These are phyloP conservation scores for Drosophila paulistorum DNA, from an alignment of 1,140 invertebrate genomes.

Conservation along the genomic window DNA sequence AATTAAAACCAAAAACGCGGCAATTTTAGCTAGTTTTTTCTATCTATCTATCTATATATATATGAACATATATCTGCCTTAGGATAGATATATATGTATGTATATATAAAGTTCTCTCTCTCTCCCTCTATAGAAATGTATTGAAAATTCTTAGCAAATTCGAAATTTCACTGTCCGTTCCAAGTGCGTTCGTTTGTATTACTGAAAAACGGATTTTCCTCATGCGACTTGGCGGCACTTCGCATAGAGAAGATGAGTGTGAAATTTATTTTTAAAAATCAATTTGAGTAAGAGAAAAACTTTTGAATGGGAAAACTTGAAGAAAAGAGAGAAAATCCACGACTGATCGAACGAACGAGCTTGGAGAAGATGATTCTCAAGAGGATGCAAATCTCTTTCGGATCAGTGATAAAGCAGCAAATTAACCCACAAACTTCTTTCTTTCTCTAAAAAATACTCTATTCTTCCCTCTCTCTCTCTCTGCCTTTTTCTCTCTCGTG, in stretches of 20 bases:
- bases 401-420: neutral
- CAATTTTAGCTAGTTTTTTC: constrained; percentile 49
- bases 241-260: constrained; percentile 44
- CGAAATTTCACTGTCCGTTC: constrained; percentile 33
- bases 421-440: neutral
- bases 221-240: constrained; percentile 15
- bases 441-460: neutral
- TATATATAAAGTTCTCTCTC: neutral
- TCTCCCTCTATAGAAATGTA: constrained; percentile 18
- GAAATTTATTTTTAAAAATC: constrained; percentile 68
- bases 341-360: neutral
- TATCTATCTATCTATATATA: constrained; percentile 36
- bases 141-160: constrained; percentile 14
- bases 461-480: neutral
- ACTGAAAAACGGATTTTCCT: constrained; percentile 49
- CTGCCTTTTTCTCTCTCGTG: neutral
- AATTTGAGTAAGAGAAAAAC: constrained; percentile 35
- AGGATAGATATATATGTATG: constrained; percentile 4
- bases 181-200: constrained; percentile 54
- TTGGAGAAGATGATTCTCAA: neutral
- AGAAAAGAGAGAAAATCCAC: constrained; percentile 25
- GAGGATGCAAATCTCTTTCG: neutral
- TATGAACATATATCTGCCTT: constrained; percentile 24
- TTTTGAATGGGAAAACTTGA: neutral
- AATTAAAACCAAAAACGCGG: constrained; percentile 41